Percentiles rank a stretch among this genome's conserved stretches.
These are phyloP conservation scores for Leptopterna dolabrata DNA, from an alignment of 2,888 invertebrate genomes.

Conservation along the genomic window DNA sequence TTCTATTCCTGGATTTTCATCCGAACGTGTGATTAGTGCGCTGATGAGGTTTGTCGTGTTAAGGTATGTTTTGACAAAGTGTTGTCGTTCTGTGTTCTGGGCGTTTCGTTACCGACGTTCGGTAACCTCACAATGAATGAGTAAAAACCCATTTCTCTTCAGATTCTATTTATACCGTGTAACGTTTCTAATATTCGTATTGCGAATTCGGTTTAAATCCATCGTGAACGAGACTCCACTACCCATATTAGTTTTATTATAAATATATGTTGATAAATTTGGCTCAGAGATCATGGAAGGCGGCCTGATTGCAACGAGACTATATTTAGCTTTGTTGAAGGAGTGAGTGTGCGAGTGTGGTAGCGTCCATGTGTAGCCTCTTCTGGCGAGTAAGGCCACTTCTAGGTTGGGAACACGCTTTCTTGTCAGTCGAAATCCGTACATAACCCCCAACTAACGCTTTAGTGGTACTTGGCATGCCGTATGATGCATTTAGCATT, in stretches of 20 bases:
- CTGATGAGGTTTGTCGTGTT: background rate
- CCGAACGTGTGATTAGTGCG: background rate
- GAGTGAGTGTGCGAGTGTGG: slow-evolving; percentile 46
- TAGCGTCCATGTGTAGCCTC: slow-evolving; percentile 21
- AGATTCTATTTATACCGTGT: background rate
- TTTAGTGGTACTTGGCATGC: slow-evolving; percentile 51
- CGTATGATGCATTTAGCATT: slow-evolving; percentile 20
- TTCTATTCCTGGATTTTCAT: background rate
- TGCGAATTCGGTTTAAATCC: background rate
- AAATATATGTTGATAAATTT: slow-evolving; percentile 52
- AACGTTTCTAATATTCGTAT: background rate
- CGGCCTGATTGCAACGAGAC: slow-evolving; percentile 56
- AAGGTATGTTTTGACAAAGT: background rate
- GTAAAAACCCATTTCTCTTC: background rate
- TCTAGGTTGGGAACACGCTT: slow-evolving; percentile 50
- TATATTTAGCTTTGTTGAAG: slow-evolving; percentile 41
- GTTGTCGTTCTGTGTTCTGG: background rate
- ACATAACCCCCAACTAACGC: slow-evolving; percentile 47
- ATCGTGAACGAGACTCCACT: background rate
- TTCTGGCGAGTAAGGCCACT: slow-evolving; percentile 48
- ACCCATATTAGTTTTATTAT: background rate
- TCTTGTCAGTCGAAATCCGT: slow-evolving; percentile 42
- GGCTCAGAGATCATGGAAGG: slow-evolving; percentile 55
- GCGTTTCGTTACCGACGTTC: background rate
- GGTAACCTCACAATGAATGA: background rate